These are phyloP conservation scores for Agonopterix heracliana DNA, from an alignment of 2,888 invertebrate species.

Conservation along the genomic window DNA sequence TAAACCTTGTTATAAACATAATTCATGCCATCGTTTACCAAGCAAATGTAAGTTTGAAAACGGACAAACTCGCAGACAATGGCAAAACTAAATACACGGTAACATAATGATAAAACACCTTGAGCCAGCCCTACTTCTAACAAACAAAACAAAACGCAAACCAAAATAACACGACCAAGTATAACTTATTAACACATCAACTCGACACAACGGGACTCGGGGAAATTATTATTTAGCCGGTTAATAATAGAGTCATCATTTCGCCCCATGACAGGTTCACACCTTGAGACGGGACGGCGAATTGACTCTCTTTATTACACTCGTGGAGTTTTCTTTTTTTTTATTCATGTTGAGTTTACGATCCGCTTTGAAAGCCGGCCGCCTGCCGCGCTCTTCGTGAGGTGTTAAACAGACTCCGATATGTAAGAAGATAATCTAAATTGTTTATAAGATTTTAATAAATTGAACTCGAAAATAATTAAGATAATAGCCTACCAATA, in stretches of 20 bases:
- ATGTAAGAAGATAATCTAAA: slow-evolving; percentile 52
- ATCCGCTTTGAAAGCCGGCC: slow-evolving; percentile 44
- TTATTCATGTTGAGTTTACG: slow-evolving; percentile 53
- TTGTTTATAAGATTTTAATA: slow-evolving; percentile 43
- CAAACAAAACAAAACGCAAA: slow-evolving; percentile 2
- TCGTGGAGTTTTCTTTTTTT: slow-evolving; percentile 36
- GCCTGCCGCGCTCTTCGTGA: slow-evolving; percentile 40
- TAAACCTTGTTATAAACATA: too few relatives aligned
- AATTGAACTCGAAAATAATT: slow-evolving; percentile 55
- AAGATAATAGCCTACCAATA: slow-evolving; percentile 33
- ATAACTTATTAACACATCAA: slow-evolving; percentile 55
- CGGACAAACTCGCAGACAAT: too few relatives aligned
- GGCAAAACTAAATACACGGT: too few relatives aligned
- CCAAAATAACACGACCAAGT: slow-evolving; percentile 29
- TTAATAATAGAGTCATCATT: slow-evolving; percentile 74
- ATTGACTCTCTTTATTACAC: slow-evolving; percentile 64
- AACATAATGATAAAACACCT: too few relatives aligned
- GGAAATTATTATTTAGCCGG: slow-evolving; percentile 63
- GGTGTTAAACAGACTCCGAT: slow-evolving; percentile 57
- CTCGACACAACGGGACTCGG: slow-evolving; percentile 42
- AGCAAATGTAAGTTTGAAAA: too few relatives aligned
- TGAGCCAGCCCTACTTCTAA: slow-evolving; percentile 7
- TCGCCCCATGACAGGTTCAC: slow-evolving; percentile 70
- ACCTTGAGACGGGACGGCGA: slow-evolving; percentile 60
- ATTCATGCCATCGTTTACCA: too few relatives aligned